A percentile compares a stretch with the other conserved stretches of the same genome.
These are phyloP conservation scores for Ditylenchus weischeri DNA, from an alignment of 2,888 invertebrate genomes.

Conservation along the genomic window DNA sequence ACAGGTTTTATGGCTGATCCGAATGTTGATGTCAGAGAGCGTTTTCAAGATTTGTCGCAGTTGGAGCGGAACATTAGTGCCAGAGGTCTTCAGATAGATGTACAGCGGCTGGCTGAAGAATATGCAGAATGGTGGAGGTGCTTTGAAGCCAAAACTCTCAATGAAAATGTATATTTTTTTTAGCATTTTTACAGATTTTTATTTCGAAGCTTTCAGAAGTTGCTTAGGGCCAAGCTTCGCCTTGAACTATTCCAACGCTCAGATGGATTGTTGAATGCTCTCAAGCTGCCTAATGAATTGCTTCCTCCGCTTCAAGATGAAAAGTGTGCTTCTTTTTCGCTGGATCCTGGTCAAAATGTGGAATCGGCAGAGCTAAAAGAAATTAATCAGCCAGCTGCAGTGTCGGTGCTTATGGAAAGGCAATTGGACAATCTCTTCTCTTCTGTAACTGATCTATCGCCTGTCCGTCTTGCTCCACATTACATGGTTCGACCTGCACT, in stretches of 20 bases:
- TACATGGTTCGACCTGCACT: slow-evolving; percentile 9
- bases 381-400: no score
- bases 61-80: slow-evolving; percentile 35
- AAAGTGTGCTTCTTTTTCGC: no score
- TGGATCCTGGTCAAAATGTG: no score
- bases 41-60: slow-evolving; percentile 31
- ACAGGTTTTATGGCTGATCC: slow-evolving; percentile 47
- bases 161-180: no score
- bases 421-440: no score
- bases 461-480: no score
- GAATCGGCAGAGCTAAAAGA: no score
- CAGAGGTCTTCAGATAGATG: slow-evolving; percentile 33
- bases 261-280: slow-evolving; percentile 13
- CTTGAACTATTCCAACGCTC: no score
- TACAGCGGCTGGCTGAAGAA: background rate
- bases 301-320: background rate
- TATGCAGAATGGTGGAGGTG: slow-evolving; percentile 15
- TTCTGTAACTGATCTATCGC: no score
- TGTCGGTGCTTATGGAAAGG: no score
- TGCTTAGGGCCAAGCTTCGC: slow-evolving; percentile 62
- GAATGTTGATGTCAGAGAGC: slow-evolving; percentile 38
- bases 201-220: slow-evolving; percentile 70
- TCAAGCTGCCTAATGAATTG: slow-evolving; percentile 4
- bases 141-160: no score
- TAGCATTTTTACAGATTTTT: background rate